These are phyloP conservation scores for Malurus melanocephalus DNA, from an alignment of 2,113 vertebrate species.

Conservation along the genomic window DNA sequence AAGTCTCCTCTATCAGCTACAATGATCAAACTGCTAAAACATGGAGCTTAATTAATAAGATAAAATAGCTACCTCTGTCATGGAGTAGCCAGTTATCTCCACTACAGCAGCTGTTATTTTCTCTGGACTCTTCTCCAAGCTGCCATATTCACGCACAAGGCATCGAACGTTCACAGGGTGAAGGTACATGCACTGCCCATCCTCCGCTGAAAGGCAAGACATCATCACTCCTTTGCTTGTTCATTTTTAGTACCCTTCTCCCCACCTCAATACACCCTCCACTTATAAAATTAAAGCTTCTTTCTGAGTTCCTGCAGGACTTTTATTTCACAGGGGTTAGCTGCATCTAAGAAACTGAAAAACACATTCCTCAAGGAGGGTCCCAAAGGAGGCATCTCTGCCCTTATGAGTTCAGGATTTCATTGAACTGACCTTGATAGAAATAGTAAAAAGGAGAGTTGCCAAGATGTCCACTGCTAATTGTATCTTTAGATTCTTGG, in stretches of 20 bases:
- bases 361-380: not conserved
- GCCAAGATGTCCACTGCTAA: conserved; percentile 56
- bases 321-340: not conserved
- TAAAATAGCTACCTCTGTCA: conserved; percentile 85
- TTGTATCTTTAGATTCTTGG: conserved; percentile 33
- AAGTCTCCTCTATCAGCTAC: not conserved
- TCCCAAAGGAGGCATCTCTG: not conserved
- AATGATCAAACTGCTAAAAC: not conserved
- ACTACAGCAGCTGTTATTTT: conserved; percentile 90
- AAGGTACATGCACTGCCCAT: conserved; percentile 97
- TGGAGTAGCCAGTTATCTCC: conserved; percentile 91
- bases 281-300: not conserved
- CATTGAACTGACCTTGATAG: conserved; percentile 86
- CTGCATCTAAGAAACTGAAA: not conserved
- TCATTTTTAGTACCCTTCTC: not conserved
- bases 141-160: conserved; percentile 90
- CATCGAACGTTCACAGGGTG: conserved; percentile 95
- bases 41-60: not conserved
- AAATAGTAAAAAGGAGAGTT: conserved; percentile 93
- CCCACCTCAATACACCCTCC: not conserved
- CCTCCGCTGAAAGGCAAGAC: conserved; percentile 78
- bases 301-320: not conserved
- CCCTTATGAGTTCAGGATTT: not conserved
- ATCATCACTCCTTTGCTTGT: not conserved
- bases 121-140: conserved; percentile 91